A percentile compares a stretch with the other conserved stretches of the same genome.
These are phyloP conservation scores for Eucera pruinosa DNA, from an alignment of 2,888 invertebrate species.

Conservation along the genomic window DNA sequence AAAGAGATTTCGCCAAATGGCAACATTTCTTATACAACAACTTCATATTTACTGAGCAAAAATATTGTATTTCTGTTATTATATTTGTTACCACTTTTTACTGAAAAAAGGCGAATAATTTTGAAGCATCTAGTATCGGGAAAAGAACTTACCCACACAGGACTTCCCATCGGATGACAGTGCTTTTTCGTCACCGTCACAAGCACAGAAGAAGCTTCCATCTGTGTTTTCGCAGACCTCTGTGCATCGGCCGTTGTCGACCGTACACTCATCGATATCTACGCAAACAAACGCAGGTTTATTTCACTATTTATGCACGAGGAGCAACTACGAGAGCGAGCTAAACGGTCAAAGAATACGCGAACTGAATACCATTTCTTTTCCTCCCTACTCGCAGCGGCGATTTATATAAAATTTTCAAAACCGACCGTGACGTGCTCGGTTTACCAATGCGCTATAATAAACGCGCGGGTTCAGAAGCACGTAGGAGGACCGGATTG, in stretches of 20 bases:
- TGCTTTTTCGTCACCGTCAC: constrained; percentile 83
- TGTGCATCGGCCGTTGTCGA: constrained; percentile 85
- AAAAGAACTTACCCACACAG: constrained; percentile 79
- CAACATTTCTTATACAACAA: too few species aligned
- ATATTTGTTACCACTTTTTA: too few species aligned
- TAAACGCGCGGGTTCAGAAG: neutral
- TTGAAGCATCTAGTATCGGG: too few species aligned
- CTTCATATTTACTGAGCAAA: too few species aligned
- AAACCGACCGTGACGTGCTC: too few species aligned
- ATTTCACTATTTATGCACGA: constrained; percentile 4
- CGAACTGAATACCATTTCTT: constrained; percentile 30
- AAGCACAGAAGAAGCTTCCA: constrained; percentile 86
- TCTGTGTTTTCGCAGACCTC: constrained; percentile 86
- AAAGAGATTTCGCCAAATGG: too few species aligned
- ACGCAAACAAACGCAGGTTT: neutral
- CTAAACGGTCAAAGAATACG: constrained; percentile 17
- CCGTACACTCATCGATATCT: constrained; percentile 84
- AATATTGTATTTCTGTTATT: too few species aligned
- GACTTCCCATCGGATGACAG: constrained; percentile 79
- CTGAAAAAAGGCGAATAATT: too few species aligned
- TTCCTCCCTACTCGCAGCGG: too few species aligned
- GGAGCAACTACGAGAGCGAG: neutral
- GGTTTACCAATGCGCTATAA: constrained; percentile 6
- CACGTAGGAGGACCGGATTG: neutral
- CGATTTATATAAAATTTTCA: too few species aligned